Conservation (phyloP, 1,140 invertebrate genomes). For the Neotoxoptera formosana region DNA sequence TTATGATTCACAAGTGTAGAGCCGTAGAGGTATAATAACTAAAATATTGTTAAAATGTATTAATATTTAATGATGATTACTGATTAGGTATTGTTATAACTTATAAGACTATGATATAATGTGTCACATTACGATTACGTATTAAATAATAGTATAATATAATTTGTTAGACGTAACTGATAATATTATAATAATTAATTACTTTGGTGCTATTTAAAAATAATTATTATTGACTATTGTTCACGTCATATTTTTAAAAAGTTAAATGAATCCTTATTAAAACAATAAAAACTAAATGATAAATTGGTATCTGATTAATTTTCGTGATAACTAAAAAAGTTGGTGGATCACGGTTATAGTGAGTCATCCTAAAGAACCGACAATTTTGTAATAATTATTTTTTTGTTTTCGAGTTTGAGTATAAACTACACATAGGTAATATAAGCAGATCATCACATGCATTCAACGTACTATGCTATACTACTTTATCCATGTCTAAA, state of each 20-base stretch:
- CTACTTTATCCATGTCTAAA: background rate
- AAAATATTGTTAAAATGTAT: background rate
- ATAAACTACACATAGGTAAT: no score
- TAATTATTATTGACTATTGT: background rate
- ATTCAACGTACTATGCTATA: background rate
- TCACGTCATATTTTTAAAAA: background rate
- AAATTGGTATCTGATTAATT: slow-evolving; percentile 1
- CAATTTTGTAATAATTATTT: background rate
- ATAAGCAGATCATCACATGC: background rate
- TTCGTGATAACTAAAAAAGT: background rate
- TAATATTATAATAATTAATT: background rate
- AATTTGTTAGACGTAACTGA: background rate
- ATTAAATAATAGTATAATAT: background rate
- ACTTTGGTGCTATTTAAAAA: background rate
- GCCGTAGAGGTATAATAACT: no score
- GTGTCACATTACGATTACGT: background rate
- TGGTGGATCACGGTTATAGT: background rate
- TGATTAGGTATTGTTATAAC: background rate
- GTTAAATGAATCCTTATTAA: background rate
- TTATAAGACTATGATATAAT: background rate
- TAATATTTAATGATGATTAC: background rate
- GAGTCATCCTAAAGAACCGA: background rate
- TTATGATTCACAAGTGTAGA: no score
- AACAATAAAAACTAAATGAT: no score
- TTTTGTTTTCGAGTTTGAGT: background rate